A percentile compares a stretch with the other conserved stretches of the same genome.
phyloP scores from a whole-genome alignment of 2,797 vertebrate genomes.

The Acanthornis magna region DNA sequence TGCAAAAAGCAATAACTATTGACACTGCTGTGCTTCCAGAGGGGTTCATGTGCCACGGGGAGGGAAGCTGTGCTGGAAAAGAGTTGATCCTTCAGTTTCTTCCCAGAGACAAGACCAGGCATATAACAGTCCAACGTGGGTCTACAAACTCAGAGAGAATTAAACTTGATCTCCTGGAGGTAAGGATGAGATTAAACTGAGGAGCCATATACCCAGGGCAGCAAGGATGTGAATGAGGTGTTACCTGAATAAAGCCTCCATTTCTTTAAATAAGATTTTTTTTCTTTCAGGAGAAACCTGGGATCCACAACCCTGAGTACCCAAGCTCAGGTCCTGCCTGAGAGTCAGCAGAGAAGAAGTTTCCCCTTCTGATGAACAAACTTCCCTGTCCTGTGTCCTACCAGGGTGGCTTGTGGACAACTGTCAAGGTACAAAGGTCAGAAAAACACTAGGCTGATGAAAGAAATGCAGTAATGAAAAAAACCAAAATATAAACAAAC shows the following conservation, averaged over 20 bases:
- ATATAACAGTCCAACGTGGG: rapidly evolving
- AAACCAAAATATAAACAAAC: neutral
- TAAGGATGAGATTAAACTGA: neutral
- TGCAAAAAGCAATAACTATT: neutral
- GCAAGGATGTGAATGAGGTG: neutral
- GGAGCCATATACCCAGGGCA: neutral
- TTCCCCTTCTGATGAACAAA: neutral
- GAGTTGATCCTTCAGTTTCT: neutral
- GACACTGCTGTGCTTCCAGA: neutral
- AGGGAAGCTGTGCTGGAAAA: neutral
- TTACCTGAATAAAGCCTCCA: neutral
- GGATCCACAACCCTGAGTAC: neutral
- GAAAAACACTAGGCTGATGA: neutral
- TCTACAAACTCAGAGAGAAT: neutral
- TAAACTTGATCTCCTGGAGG: neutral
- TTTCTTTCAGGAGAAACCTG: neutral
- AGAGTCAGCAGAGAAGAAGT: neutral
- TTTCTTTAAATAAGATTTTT: neutral
- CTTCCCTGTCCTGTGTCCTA: neutral
- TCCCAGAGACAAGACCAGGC: neutral
- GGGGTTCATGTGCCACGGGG: neutral
- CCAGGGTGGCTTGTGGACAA: neutral
- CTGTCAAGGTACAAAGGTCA: neutral
- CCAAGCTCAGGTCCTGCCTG: neutral
- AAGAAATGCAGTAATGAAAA: neutral